Evolutionary conservation across 2,113 vertebrate genomes (phyloP), one percentile per base, ranked within the genome.

Genomic region (Hoplias malabaricus): DNA sequence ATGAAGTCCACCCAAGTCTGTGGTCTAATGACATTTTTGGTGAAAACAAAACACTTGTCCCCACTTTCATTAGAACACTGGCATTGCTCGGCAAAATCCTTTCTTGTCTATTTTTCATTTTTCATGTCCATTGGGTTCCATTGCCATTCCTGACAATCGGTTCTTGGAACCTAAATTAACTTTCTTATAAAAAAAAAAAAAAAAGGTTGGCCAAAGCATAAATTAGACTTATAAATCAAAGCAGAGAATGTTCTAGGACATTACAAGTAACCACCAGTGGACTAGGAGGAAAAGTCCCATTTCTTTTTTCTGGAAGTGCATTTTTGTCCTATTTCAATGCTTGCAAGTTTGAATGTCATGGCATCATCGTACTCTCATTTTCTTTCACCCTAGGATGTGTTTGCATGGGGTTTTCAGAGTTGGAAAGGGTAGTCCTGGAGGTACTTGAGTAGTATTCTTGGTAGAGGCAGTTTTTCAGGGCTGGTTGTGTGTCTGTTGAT

Each of bases 361-460:
- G 73, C 36, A 31, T 54, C 68, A 72, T 9, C 5, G 29, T 62
- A 27, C 50, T 59, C 14, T 42, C 57, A 19, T 31, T 74, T 29
- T 14, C 21, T 31, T 80, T 80, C 61, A 42, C 27, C 43, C 2
- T 29, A 8, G 19, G 23, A 25, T 69, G 34, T n/a, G 42, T 69
- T 70, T 76, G 61, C 53, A 77, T 75, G 76, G 48, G 10, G n/a
- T 59, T 25, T 36, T 99, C 94, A 99, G 87, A 99, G 95, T 72
- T 93, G 96, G 90, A 98, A 99, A 19, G 97, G 98, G 80, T 99
- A 99, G 83, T 97, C 93, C 87, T 95, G 92, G 80, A 99, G 80
- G 89, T 95, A 99, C 27, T 92, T 91, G 0, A 91, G 90, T 90
- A 99, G 92, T 54, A 95, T 91, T 73, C 87, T 91, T 0, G 98